Evolutionary conservation across 2,797 vertebrate species (phyloP).

Genomic region (Cuculus canorus): DNA sequence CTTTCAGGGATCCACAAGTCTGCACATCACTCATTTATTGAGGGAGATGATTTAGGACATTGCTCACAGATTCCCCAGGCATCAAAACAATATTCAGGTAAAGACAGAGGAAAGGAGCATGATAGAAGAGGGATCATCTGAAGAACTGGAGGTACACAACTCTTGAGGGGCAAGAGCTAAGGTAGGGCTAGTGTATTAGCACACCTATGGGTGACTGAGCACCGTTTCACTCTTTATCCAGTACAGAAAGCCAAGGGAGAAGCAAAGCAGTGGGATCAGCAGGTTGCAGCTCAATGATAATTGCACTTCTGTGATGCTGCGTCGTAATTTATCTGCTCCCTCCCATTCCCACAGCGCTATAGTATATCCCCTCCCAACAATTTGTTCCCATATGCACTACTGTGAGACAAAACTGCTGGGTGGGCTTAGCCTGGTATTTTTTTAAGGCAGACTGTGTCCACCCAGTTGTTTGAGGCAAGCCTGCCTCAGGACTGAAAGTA

Average conservation of each 20-base stretch:
- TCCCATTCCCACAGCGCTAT: constrained; percentile 37
- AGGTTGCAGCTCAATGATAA: constrained; percentile 24
- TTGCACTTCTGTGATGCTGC: neutral
- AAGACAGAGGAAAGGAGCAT: neutral
- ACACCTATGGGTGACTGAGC: neutral
- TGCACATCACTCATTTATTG: neutral
- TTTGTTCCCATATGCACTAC: constrained; percentile 27
- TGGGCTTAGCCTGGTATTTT: neutral
- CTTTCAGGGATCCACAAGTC: neutral
- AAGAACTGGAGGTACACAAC: neutral
- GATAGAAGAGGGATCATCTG: neutral
- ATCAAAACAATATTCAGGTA: neutral
- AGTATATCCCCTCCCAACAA: constrained; percentile 26
- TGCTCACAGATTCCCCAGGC: neutral
- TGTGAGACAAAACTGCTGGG: neutral
- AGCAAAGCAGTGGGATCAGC: neutral
- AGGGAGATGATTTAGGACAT: neutral
- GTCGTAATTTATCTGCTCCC: constrained; percentile 28
- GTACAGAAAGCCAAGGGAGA: neutral
- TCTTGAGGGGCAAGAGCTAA: neutral
- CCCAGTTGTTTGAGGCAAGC: neutral
- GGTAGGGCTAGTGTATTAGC: neutral
- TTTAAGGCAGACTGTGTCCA: neutral
- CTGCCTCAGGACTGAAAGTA: neutral
- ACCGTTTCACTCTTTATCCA: neutral